Conservation (phyloP, 2,888 invertebrate species). For the Uropetala carovei region DNA sequence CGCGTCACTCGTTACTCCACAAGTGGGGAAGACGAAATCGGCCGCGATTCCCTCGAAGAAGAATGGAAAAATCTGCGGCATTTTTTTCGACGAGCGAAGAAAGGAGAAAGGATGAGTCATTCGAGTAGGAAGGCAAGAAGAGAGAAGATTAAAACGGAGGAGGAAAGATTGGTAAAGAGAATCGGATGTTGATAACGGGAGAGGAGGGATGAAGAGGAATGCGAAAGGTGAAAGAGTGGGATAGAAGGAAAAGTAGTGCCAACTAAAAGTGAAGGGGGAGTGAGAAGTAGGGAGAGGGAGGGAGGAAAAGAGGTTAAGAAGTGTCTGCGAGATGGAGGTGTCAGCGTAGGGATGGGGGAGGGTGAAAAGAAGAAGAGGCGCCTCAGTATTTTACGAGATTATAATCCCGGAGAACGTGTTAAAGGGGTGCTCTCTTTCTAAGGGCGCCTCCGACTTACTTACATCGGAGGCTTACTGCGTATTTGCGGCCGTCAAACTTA, state of each 20-base stretch:
- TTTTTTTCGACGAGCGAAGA: not conserved
- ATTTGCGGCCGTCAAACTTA: conserved; percentile 27
- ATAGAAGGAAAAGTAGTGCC: not conserved
- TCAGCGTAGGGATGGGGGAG: not conserved
- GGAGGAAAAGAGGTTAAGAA: not conserved
- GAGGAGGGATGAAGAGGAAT: not conserved
- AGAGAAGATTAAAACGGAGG: not conserved
- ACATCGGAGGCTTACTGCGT: not conserved
- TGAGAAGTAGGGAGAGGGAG: not conserved
- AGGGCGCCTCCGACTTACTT: conserved; percentile 37
- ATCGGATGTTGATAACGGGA: not conserved
- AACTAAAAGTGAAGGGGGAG: not conserved
- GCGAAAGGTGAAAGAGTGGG: not conserved
- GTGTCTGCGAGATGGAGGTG: conserved; percentile 31
- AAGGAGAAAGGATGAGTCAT: not conserved
- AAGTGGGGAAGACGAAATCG: too few relatives aligned
- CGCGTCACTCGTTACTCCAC: too few relatives aligned
- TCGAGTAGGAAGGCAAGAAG: not conserved
- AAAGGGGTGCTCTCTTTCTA: not conserved
- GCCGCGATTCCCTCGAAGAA: too few relatives aligned
- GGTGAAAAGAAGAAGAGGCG: conserved; percentile 21
- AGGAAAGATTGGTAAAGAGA: too few relatives aligned
- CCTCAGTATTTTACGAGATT: conserved; percentile 45
- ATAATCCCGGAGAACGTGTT: conserved; percentile 52
- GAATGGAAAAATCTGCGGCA: not conserved